Evolutionary conservation across 2,888 invertebrate genomes (phyloP).

Genomic region (Tipula helvola): DNA sequence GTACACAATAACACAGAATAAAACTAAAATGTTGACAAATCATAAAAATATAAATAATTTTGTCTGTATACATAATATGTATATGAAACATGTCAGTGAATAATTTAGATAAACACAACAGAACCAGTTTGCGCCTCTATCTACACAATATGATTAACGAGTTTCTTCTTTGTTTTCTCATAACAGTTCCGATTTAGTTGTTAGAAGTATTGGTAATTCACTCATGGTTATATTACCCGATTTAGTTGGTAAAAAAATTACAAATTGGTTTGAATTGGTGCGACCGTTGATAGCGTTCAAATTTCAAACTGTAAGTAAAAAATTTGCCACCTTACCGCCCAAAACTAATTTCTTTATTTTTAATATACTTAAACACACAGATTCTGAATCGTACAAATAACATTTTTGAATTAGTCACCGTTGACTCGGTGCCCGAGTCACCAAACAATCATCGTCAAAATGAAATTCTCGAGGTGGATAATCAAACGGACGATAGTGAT

Average conservation of each 20-base stretch:
- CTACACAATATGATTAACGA: not conserved
- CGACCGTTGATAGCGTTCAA: slow-evolving; percentile 89
- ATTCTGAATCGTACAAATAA: slow-evolving; percentile 92
- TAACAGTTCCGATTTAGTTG: slow-evolving; percentile 72
- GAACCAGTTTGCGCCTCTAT: not conserved
- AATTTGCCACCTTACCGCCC: too few relatives aligned
- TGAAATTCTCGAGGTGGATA: slow-evolving; percentile 39
- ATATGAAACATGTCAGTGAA: not conserved
- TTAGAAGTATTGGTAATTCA: slow-evolving; percentile 81
- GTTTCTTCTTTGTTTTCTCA: not conserved
- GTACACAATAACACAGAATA: not conserved
- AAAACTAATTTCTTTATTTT: not conserved
- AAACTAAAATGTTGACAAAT: not conserved
- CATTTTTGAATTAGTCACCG: slow-evolving; percentile 87
- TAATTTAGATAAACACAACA: not conserved
- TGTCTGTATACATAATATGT: not conserved
- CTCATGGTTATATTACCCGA: slow-evolving; percentile 81
- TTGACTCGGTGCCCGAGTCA: slow-evolving; percentile 69
- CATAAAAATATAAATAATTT: not conserved
- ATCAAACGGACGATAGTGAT: slow-evolving; percentile 49
- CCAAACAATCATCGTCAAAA: slow-evolving; percentile 42
- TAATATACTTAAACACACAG: slow-evolving; percentile 37
- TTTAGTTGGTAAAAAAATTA: slow-evolving; percentile 77
- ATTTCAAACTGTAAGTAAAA: slow-evolving; percentile 66
- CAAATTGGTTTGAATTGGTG: slow-evolving; percentile 82